Base-by-base conservation (phyloP, 2,888 invertebrate genomes). In the Danaus chrysippus region DNA sequence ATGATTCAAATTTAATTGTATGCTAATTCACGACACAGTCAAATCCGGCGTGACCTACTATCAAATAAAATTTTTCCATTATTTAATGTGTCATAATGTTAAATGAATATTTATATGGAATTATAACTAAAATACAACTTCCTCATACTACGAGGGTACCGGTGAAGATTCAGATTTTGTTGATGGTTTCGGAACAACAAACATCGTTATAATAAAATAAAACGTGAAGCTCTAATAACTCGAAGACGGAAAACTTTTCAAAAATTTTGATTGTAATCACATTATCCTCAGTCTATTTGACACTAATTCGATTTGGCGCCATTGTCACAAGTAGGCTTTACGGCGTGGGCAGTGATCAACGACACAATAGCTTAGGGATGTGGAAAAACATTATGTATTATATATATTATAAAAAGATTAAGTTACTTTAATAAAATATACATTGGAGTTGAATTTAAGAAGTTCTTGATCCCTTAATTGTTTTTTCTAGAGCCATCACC, bases 251-350 rank as follows among this genome's bases (percentile, higher is more conserved):
- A 59, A 56, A 34, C 23, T 34, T 34, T 34, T 34, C 23, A 34
- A 60, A 49, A 56, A 64, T 67, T 58, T 53, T 56, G 55, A 53
- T 53, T 64, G 63, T 65, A 70, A 68, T 70, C 61, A 68, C 57
- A 57, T 68, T 70, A 68, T 44, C 61, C 61, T 61, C 76, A 71
- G 70, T 66, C 75, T 71, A 76, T 78, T 78, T 74, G 72, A 72
- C 70, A 66, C 69, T 76, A 75, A 79, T 76, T 73, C 70, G 69
- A 70, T 75, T 68, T 61, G 63, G 67, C 68, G 68, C 67, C 71
- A 42, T 58, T 49, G 52, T 17, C 58, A 58, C 46, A 17, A 43
- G 49, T 49, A 58, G 41, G 46, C 46, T 58, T 13, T 49, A 57
- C 34, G 17, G 57, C 58, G 49, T 52, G n/a, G 17, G 52, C 42